Percentiles rank a stretch among this genome's conserved stretches.
phyloP scores from a whole-genome alignment of 1,140 invertebrate genomes.

The Pissodes strobi region DNA sequence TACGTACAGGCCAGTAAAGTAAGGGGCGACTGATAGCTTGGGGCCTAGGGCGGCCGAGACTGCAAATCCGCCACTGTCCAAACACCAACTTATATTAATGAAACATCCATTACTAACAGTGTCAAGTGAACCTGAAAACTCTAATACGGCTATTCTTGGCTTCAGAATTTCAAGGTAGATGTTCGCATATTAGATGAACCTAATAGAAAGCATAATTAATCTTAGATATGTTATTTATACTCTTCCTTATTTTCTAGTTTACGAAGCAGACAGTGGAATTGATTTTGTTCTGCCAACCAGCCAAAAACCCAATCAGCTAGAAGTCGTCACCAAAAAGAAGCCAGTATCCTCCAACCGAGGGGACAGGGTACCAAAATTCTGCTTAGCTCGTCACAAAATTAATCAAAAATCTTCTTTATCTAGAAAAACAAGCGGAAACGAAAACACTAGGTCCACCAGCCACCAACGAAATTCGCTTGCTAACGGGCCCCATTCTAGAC shows the following conservation, averaged over 20 bases:
- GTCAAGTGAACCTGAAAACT: too few species aligned
- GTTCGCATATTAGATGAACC: too few species aligned
- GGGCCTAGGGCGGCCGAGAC: too few species aligned
- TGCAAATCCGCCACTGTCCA: too few species aligned
- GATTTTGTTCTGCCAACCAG: constrained; percentile 35
- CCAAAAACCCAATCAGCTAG: constrained; percentile 2
- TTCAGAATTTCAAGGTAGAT: too few species aligned
- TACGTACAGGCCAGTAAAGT: too few species aligned
- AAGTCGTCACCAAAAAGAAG: constrained; percentile 17
- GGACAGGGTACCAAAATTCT: constrained; percentile 43
- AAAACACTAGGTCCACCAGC: constrained; percentile 9
- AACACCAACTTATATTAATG: too few species aligned
- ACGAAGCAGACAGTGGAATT: constrained; percentile 33
- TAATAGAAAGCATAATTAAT: too few species aligned
- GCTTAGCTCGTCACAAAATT: constrained; percentile 22
- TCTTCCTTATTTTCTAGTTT: constrained; percentile 12
- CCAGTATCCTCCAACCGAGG: constrained; percentile 1
- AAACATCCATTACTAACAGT: too few species aligned
- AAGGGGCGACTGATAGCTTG: too few species aligned
- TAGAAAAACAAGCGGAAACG: constrained; percentile 32
- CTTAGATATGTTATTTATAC: too few species aligned
- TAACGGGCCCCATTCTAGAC: not conserved
- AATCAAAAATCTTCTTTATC: constrained; percentile 35
- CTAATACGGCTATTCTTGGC: too few species aligned
- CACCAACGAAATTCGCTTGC: not conserved